Conservation (phyloP, 1,140 invertebrate genomes). For the Pseudomyrmex pallidus region DNA sequence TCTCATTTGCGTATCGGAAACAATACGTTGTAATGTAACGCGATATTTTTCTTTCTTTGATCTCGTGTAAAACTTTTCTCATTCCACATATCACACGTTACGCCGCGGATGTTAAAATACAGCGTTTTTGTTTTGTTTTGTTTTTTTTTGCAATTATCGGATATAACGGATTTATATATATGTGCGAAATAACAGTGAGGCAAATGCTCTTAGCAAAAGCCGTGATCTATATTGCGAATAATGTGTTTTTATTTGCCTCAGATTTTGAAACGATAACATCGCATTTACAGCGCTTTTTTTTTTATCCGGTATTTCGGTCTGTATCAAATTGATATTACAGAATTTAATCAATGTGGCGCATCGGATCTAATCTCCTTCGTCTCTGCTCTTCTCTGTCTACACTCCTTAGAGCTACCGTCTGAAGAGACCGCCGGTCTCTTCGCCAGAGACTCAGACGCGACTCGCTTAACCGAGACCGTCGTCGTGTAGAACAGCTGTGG, state of each 20-base stretch:
- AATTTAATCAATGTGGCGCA: not conserved
- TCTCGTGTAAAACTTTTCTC: not conserved
- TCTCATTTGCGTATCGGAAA: conserved; percentile 36
- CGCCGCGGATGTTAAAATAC: not conserved
- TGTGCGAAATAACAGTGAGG: too few relatives aligned
- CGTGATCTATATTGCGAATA: too few relatives aligned
- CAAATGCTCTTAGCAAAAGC: too few relatives aligned
- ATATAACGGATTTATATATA: too few relatives aligned
- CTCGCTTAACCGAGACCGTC: conserved; percentile 5
- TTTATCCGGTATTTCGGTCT: too few relatives aligned
- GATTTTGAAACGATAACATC: too few relatives aligned
- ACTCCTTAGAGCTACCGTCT: conserved; percentile 4
- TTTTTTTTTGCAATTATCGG: not conserved
- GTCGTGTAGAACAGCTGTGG: not conserved
- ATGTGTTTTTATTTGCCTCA: too few relatives aligned
- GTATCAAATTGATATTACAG: not conserved
- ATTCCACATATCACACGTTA: not conserved
- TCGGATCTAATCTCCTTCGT: not conserved
- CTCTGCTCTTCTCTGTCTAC: not conserved
- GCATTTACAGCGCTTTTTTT: too few relatives aligned
- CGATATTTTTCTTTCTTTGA: conserved; percentile 7
- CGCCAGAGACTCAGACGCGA: not conserved
- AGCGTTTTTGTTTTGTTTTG: not conserved
- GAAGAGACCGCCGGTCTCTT: not conserved
- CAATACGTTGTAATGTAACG: conserved; percentile 27